Evolutionary conservation across 2,113 vertebrate species (phyloP), one percentile per base, ranked within the genome.

Genomic region (Elephas maximus): DNA sequence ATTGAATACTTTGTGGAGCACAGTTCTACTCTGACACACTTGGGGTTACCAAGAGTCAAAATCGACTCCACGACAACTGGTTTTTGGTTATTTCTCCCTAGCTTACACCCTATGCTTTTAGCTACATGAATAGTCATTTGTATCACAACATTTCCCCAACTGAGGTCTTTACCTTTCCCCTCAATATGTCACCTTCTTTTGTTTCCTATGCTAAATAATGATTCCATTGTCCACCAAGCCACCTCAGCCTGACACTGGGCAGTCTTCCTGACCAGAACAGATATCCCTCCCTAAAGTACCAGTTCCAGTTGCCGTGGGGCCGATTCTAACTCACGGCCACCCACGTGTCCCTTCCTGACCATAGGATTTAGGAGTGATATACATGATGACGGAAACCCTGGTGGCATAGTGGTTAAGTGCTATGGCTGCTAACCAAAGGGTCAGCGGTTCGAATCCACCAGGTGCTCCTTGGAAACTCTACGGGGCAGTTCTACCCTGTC

Each of bases 281-380:
- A 73, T 37, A 24, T 37, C 15, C 17, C n/a, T 37, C n/a, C 15
- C n/a, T 33, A 20, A 37, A 73, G 33, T 26, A 20, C 69, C 69
- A 37, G 12, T 15, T 37, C 69, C 33, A n/a, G 69, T 37, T 20
- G 6, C 17, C n/a, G 14, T 17, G 33, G 28, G 7, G 33, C 69
- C 33, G 4, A 4, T 57, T 57, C 15, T 17, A 14, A 57, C 53
- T 57, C 11, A 57, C 11, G 15, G 53, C 12, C 1, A 57, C 53
- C 53, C 53, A 15, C 4, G 53, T 15, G 53, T 57, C 77, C 33
- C 3, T 5, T 6, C 23, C 0, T 0, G 78, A 24, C 41, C 12
- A 8, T 1, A 1, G 18, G 85, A 26, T 15, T 48, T 0, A 4
- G 17, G 45, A 9, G 20, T 8, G 2, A 2, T 0, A 6, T 1